A percentile compares a stretch with the other conserved stretches of the same genome.
phyloP scores from a whole-genome alignment of 2,888 invertebrate genomes.

The Temnothorax rugatulus region DNA sequence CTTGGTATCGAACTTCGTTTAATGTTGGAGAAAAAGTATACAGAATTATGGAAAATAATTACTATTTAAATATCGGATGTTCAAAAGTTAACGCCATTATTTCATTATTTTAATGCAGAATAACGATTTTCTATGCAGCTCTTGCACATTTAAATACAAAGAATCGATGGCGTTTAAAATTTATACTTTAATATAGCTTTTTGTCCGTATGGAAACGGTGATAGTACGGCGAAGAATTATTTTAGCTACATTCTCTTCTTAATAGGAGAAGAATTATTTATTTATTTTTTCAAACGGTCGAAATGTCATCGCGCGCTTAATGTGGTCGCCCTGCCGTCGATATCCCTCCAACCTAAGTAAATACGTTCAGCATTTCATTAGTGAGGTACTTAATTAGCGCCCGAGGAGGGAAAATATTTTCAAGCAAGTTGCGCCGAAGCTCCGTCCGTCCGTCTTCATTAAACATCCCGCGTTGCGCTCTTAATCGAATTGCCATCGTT shows the following conservation, averaged over 20 bases:
- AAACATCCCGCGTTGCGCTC: slow-evolving; percentile 2
- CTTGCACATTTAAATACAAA: neutral
- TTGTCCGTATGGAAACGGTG: neutral
- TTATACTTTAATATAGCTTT: neutral
- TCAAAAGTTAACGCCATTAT: neutral
- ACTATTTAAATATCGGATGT: neutral
- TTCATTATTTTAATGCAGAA: neutral
- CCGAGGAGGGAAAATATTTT: slow-evolving; percentile 35
- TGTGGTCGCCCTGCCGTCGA: neutral
- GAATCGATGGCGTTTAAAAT: slow-evolving; percentile 12
- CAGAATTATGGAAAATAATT: neutral
- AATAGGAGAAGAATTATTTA: slow-evolving; percentile 25
- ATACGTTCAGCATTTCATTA: slow-evolving; percentile 36
- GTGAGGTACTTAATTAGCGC: slow-evolving; percentile 25
- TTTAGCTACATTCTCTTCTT: neutral
- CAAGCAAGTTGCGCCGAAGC: slow-evolving; percentile 18
- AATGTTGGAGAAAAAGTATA: neutral
- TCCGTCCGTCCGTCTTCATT: slow-evolving; percentile 34
- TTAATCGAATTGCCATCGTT: slow-evolving; percentile 33
- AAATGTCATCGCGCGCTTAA: slow-evolving; percentile 25
- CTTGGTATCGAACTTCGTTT: neutral
- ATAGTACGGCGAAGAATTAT: neutral
- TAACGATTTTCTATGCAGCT: slow-evolving; percentile 20
- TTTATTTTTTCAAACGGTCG: neutral
- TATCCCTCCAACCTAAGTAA: slow-evolving; percentile 28